phyloP scores from a whole-genome alignment of 2,888 invertebrate genomes.

The Calephelis perditalis region DNA sequence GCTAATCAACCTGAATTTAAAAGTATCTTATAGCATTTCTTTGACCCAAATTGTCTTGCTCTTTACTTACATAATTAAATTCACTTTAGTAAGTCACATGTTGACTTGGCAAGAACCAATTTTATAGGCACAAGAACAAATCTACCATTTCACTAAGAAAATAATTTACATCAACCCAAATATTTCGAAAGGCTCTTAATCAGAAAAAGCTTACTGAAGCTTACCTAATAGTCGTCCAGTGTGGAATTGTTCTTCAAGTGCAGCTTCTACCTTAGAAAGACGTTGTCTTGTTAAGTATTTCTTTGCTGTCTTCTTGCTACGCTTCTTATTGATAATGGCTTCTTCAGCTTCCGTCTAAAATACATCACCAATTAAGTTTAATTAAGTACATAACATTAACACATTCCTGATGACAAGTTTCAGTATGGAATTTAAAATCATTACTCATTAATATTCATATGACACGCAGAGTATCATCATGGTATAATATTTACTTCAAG shows the following conservation, averaged over 20 bases:
- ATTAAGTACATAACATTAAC: neutral
- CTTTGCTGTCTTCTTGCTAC: constrained; percentile 94
- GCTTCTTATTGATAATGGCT: constrained; percentile 94
- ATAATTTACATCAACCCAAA: too few relatives aligned
- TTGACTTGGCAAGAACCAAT: neutral
- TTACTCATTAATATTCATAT: constrained; percentile 55
- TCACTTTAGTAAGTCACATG: too few relatives aligned
- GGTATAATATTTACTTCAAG: neutral
- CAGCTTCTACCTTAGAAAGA: constrained; percentile 94
- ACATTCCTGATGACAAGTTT: neutral
- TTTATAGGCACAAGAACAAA: neutral
- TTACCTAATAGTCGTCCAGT: constrained; percentile 96
- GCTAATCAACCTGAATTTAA: too few relatives aligned
- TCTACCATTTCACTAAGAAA: too few relatives aligned
- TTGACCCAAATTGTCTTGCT: too few relatives aligned
- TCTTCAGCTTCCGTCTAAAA: constrained; percentile 95
- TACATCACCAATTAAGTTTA: neutral
- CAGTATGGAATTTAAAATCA: constrained; percentile 23
- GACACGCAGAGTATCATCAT: constrained; percentile 78
- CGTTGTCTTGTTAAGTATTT: constrained; percentile 96
- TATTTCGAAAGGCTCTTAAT: neutral
- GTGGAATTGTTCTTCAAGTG: constrained; percentile 97
- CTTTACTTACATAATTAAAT: too few relatives aligned
- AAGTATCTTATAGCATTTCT: too few relatives aligned
- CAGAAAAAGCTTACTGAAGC: constrained; percentile 32